These are phyloP conservation scores for Ophioninae sp. DNA, from an alignment of 2,888 invertebrate species.

Conservation along the genomic window DNA sequence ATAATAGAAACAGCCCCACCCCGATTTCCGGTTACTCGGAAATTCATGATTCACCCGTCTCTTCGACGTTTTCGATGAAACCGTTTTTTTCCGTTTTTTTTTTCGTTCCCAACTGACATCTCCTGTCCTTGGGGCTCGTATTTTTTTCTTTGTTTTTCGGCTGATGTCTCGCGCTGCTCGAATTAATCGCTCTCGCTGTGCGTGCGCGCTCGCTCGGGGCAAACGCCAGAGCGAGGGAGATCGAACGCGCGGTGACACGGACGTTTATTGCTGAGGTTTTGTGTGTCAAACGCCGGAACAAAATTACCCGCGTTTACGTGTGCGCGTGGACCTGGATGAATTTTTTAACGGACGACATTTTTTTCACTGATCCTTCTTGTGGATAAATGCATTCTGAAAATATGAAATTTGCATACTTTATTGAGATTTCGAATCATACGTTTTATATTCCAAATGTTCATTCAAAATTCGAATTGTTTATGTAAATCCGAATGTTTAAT, in stretches of 20 bases:
- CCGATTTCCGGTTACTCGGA: slow-evolving; percentile 44
- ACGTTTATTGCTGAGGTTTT: background rate
- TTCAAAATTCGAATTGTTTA: no score
- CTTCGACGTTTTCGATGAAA: slow-evolving; percentile 14
- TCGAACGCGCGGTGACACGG: background rate
- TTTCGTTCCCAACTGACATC: no score
- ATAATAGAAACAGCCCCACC: slow-evolving; percentile 51
- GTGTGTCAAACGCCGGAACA: slow-evolving; percentile 7
- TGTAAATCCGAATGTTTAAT: no score
- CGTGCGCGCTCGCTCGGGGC: background rate
- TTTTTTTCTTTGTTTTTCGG: background rate
- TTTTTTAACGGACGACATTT: no score
- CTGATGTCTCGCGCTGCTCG: slow-evolving; percentile 5
- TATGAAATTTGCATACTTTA: no score
- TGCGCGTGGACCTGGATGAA: background rate
- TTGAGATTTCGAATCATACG: no score
- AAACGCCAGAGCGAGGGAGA: background rate
- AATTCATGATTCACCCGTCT: background rate
- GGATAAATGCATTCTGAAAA: no score
- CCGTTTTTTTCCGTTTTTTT: background rate
- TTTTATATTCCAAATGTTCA: no score
- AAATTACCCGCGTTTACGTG: background rate
- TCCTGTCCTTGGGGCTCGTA: no score
- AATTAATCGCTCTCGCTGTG: background rate
- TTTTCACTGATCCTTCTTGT: no score